Conservation (phyloP, 1,140 invertebrate species). For the Drosophila erecta region DNA sequence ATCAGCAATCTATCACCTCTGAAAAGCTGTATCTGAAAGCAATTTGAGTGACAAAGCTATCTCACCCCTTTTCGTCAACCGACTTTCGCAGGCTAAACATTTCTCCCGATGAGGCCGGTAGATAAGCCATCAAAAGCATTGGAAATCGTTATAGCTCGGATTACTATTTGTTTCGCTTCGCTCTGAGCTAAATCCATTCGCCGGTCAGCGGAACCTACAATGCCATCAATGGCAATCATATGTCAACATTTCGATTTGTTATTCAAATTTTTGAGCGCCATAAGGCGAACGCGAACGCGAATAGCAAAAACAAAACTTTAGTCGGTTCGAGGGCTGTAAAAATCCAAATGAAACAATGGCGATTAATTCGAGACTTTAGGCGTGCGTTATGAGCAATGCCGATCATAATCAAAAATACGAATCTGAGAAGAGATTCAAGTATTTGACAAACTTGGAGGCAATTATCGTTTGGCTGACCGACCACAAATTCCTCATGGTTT, state of each 20-base stretch:
- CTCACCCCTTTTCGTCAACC: conserved; percentile 9
- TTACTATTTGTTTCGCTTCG: conserved; percentile 1
- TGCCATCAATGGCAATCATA: conserved; percentile 71
- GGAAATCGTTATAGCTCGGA: conserved; percentile 21
- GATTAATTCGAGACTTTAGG: conserved; percentile 63
- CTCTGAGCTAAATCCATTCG: conserved; percentile 36
- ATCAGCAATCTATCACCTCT: conserved; percentile 24
- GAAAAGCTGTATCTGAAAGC: conserved; percentile 4
- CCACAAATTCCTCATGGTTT: conserved; percentile 66
- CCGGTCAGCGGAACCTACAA: conserved; percentile 44
- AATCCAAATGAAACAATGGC: conserved; percentile 69
- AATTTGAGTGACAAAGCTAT: conserved; percentile 15
- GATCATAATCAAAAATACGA: conserved; percentile 39
- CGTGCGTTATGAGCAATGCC: conserved; percentile 69
- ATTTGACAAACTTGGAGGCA: conserved; percentile 34
- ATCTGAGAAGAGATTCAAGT: conserved; percentile 27
- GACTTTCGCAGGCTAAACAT: conserved; percentile 34
- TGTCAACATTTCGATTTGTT: conserved; percentile 80
- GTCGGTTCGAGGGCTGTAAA: conserved; percentile 30
- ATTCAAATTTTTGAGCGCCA: conserved; percentile 69
- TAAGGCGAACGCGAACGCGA: conserved; percentile 37
- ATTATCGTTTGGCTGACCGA: conserved; percentile 33
- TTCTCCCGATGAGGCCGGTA: conserved; percentile 8
- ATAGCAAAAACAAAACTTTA: conserved; percentile 49
- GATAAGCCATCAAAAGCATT: conserved; percentile 47